Evolutionary conservation across 1,140 invertebrate genomes (phyloP), one percentile per base, ranked within the genome.

Genomic region (Grapholita molesta): DNA sequence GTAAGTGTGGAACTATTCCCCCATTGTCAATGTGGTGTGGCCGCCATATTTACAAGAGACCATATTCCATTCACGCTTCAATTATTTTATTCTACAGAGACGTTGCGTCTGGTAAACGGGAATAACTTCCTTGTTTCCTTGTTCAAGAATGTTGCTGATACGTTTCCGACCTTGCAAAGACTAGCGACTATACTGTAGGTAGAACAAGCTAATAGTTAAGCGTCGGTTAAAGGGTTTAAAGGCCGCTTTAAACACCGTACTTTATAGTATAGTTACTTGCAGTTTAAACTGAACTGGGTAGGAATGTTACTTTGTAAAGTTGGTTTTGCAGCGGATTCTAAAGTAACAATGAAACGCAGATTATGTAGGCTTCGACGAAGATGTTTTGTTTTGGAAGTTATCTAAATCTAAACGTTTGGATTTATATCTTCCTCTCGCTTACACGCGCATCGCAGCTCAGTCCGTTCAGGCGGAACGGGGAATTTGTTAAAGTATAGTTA

Each of bases 151-250:
- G 55, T 21, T 2, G 55, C 53, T 25, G 18, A 23, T 24, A 25
- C 53, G 53, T 57, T 57, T 57, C 53, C 53, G 53, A 53, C 52
- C 52, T 53, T 53, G n/a, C n/a, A 15, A 15, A 15, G 42, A 4
- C 28, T 7, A n/a, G 15, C 12, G 38, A 15, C 12, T 5, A 5
- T 42, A 6, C n/a, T 42, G 4, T 42, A 42, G 38, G 18, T 9
- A 21, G 12, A n/a, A 5, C 0, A 3, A 12, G 73, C 71, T 42
- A 25, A 57, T 48, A 70, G 64, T 70, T 48, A 66, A n/a, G n/a
- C 57, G 57, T 55, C 7, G 3, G n/a, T 11, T 70, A 70, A 70
- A 25, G 64, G 8, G 42, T 35, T 55, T 55, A 33, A 66, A 66
- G 55, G 35, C 35, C 5, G 33, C 32, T 38, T 38, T 38, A 38